Evolutionary conservation across 2,797 vertebrate genomes (phyloP).

Genomic region (Stomatorhinus walkeri): DNA sequence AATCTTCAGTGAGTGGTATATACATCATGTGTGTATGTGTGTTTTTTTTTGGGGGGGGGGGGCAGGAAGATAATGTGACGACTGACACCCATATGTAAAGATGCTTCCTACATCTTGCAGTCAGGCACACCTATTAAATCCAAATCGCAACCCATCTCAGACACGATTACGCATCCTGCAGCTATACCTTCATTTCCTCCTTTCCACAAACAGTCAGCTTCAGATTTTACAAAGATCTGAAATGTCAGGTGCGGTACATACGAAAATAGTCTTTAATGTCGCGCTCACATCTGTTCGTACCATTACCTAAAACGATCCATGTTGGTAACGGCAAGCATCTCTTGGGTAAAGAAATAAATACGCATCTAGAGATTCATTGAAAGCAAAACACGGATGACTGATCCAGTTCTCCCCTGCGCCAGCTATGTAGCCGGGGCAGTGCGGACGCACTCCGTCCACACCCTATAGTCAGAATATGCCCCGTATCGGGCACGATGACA

Average conservation of each 20-base stretch:
- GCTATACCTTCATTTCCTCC: not conserved
- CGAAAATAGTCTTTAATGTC: not conserved
- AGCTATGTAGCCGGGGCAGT: not conserved
- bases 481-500: not conserved
- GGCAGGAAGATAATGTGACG: not conserved
- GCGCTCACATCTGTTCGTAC: not conserved
- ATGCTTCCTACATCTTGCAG: not conserved
- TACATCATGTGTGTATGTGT: not conserved
- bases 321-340: not conserved
- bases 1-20: not conserved
- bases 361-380: not conserved
- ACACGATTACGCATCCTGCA: not conserved
- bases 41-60: too few species aligned
- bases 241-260: not conserved
- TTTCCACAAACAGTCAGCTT: not conserved
- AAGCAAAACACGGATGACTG: not conserved
- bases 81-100: not conserved
- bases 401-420: not conserved
- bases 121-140: not conserved
- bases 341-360: not conserved
- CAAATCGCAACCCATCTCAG: not conserved
- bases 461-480: not conserved
- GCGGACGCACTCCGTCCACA: not conserved
- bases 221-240: conserved; percentile 3
- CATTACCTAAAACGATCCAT: not conserved